Conservation (phyloP, 2,888 invertebrate species). For the Drosophila bunnanda region DNA sequence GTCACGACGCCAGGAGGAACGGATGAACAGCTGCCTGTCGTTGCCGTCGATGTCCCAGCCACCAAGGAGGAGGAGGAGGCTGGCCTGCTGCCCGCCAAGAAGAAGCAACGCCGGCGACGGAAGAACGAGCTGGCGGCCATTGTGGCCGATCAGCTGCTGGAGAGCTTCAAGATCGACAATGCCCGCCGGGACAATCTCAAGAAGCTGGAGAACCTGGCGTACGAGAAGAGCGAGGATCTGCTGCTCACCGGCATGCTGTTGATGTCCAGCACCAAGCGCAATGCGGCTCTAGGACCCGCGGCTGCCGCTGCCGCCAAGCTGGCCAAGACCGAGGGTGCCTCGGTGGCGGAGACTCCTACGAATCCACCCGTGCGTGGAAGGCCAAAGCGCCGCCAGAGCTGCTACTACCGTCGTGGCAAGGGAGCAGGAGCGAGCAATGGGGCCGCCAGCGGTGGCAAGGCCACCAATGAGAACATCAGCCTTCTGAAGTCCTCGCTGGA, state of each 20-base stretch:
- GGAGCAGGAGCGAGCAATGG: constrained; percentile 4
- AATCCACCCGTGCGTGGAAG: constrained; percentile 42
- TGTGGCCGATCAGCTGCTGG: constrained; percentile 84
- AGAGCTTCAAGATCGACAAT: constrained; percentile 85
- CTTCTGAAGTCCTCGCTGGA: constrained; percentile 82
- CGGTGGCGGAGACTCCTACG: constrained; percentile 1
- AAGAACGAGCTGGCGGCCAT: constrained; percentile 85
- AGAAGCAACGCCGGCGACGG: constrained; percentile 82
- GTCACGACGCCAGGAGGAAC: background rate
- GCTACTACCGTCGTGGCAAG: constrained; percentile 74
- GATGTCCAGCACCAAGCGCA: constrained; percentile 84
- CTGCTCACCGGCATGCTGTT: constrained; percentile 83
- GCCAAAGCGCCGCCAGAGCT: constrained; percentile 64
- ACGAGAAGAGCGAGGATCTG: constrained; percentile 84
- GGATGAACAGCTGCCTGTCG: constrained; percentile 7
- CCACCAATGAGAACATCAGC: constrained; percentile 83
- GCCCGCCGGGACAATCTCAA: constrained; percentile 84
- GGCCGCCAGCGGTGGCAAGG: constrained; percentile 65
- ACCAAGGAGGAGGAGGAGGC: constrained; percentile 34
- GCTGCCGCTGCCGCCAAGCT: constrained; percentile 20
- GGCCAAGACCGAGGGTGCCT: constrained; percentile 25
- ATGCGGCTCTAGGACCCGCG: constrained; percentile 55
- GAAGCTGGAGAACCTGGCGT: constrained; percentile 83
- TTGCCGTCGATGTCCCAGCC: background rate
- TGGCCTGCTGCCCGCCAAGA: constrained; percentile 49